A percentile compares a stretch with the other conserved stretches of the same genome.
phyloP scores from a whole-genome alignment of 2,113 vertebrate species.

The Rhizomys pruinosus region DNA sequence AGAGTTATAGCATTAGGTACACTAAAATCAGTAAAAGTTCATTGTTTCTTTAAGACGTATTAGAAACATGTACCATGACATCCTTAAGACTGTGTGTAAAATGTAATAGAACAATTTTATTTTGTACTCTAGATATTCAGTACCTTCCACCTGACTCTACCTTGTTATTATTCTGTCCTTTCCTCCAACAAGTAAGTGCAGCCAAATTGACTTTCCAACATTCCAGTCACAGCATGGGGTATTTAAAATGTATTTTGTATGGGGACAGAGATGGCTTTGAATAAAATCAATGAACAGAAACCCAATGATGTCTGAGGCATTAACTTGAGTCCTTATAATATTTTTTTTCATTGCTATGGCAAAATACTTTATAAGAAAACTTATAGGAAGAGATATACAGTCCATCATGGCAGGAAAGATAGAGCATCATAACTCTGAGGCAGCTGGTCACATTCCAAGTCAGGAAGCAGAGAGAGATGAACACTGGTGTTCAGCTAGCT shows the following conservation, averaged over 20 bases:
- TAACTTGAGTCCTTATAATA: not conserved
- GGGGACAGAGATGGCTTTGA: not conserved
- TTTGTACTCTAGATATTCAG: not conserved
- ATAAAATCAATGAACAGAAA: not conserved
- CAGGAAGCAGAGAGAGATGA: not conserved
- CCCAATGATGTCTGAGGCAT: not conserved
- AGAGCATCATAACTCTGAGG: not conserved
- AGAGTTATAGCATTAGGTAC: not conserved
- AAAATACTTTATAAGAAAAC: not conserved
- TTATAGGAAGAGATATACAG: not conserved
- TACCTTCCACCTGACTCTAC: not conserved
- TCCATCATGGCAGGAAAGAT: not conserved
- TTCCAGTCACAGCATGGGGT: not conserved
- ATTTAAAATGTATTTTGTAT: not conserved
- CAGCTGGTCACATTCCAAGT: not conserved
- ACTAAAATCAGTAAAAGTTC: not conserved
- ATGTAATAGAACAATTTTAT: not conserved
- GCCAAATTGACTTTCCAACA: slow-evolving; percentile 7
- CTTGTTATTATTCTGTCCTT: not conserved
- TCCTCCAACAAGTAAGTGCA: not conserved
- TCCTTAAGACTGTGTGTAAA: not conserved
- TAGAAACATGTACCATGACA: not conserved
- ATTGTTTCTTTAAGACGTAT: not conserved
- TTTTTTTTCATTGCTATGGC: not conserved
- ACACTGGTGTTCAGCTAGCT: not conserved